These are phyloP conservation scores for Cirrhinus molitorella DNA, from an alignment of 2,797 vertebrate species.

Conservation along the genomic window DNA sequence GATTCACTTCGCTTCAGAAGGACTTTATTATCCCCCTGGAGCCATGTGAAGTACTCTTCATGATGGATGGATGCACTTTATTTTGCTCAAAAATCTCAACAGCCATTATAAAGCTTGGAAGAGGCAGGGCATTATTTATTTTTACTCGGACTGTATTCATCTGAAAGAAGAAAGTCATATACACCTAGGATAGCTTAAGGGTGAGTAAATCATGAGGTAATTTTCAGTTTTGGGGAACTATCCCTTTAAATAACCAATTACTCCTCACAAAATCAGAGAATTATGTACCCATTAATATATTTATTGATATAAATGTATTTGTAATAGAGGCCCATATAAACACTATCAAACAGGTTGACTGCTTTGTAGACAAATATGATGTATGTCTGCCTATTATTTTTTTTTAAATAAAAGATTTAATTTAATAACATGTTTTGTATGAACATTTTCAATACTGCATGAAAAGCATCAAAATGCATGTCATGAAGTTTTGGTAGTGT, in stretches of 20 bases:
- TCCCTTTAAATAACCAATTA: not conserved
- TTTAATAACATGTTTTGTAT: not conserved
- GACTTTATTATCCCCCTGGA: too few relatives aligned
- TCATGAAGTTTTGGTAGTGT: not conserved
- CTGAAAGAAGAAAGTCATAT: too few relatives aligned
- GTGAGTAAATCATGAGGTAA: too few relatives aligned
- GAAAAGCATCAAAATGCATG: not conserved
- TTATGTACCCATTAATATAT: not conserved
- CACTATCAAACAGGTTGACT: not conserved
- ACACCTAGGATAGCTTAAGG: too few relatives aligned
- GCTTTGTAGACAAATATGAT: not conserved
- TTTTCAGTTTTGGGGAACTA: too few relatives aligned
- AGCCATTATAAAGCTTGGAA: too few relatives aligned
- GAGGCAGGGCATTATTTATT: too few relatives aligned
- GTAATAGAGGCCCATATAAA: not conserved
- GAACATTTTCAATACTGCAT: not conserved
- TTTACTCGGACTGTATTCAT: too few relatives aligned
- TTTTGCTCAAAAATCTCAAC: too few relatives aligned
- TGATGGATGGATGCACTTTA: too few relatives aligned
- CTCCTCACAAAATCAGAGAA: not conserved
- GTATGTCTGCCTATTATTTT: not conserved
- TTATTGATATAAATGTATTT: not conserved
- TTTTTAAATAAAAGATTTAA: not conserved
- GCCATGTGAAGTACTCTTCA: too few relatives aligned
- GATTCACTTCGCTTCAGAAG: too few relatives aligned